phyloP scores from a whole-genome alignment of 2,797 vertebrate genomes.

The Halcyon leucocephala region DNA sequence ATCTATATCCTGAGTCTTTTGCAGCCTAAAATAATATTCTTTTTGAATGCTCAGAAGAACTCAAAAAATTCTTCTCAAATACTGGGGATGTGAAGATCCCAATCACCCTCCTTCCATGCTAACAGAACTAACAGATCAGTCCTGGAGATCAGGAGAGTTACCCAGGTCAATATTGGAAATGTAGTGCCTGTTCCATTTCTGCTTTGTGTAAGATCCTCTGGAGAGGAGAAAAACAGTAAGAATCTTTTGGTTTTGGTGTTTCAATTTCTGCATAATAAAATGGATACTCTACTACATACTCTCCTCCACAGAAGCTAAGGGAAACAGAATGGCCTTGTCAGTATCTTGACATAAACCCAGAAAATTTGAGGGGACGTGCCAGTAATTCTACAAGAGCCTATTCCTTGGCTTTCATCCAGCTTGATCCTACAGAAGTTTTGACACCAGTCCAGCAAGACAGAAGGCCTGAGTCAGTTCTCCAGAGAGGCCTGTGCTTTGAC shows the following conservation, averaged over 20 bases:
- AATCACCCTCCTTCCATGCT: not conserved
- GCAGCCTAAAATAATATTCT: not conserved
- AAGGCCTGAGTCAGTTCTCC: constrained; percentile 68
- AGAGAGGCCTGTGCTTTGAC: constrained; percentile 62
- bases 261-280: constrained; percentile 26
- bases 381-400: constrained; percentile 67
- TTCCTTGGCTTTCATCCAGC: constrained; percentile 61
- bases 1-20: not conserved
- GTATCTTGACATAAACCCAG: constrained; percentile 73
- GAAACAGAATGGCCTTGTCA: constrained; percentile 74
- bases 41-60: not conserved
- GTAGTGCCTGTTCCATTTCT: not conserved
- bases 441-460: constrained; percentile 69
- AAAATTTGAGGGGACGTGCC: constrained; percentile 65
- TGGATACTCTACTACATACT: not conserved
- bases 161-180: not conserved
- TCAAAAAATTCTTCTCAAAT: not conserved
- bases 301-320: constrained; percentile 24
- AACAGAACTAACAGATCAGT: not conserved
- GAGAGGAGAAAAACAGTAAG: not conserved
- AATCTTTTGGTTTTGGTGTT: not conserved
- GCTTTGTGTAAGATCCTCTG: not conserved
- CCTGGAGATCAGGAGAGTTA: not conserved
- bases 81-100: not conserved
- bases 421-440: constrained; percentile 73